These are phyloP conservation scores for Lutraria rhynchaena DNA, from an alignment of 1,140 invertebrate genomes.

Conservation along the genomic window DNA sequence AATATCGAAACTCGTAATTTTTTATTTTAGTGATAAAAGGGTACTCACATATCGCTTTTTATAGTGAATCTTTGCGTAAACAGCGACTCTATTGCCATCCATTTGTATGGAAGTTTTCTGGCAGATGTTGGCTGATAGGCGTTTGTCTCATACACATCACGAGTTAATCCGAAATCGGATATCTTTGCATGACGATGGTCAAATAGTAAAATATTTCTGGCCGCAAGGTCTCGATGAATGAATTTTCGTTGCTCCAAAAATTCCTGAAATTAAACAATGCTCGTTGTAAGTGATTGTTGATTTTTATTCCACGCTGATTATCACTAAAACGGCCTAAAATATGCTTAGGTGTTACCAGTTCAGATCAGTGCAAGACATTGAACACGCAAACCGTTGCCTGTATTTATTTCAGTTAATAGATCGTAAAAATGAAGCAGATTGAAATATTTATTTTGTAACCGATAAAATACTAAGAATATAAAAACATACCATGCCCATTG, in stretches of 20 bases:
- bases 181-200: slow-evolving; percentile 86
- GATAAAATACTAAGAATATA: too few species aligned
- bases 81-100: slow-evolving; percentile 83
- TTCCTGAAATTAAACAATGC: slow-evolving; percentile 73
- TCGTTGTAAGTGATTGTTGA: too few species aligned
- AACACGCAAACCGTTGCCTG: too few species aligned
- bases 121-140: slow-evolving; percentile 78
- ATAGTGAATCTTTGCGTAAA: slow-evolving; percentile 81
- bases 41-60: slow-evolving; percentile 84
- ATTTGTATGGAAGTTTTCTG: slow-evolving; percentile 82
- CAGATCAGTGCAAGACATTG: too few species aligned
- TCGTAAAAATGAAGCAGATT: too few species aligned
- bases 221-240: slow-evolving; percentile 91
- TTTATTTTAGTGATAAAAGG: background rate
- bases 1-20: too few species aligned
- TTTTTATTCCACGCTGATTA: too few species aligned
- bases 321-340: too few species aligned
- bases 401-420: too few species aligned
- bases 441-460: too few species aligned
- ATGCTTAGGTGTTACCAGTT: too few species aligned
- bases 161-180: slow-evolving; percentile 84
- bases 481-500: slow-evolving; percentile 79
- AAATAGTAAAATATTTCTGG: slow-evolving; percentile 95
- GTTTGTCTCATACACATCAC: slow-evolving; percentile 82
- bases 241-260: slow-evolving; percentile 75